Base-by-base conservation (phyloP, 2,797 vertebrate species). In the Margarornis squamiger region DNA sequence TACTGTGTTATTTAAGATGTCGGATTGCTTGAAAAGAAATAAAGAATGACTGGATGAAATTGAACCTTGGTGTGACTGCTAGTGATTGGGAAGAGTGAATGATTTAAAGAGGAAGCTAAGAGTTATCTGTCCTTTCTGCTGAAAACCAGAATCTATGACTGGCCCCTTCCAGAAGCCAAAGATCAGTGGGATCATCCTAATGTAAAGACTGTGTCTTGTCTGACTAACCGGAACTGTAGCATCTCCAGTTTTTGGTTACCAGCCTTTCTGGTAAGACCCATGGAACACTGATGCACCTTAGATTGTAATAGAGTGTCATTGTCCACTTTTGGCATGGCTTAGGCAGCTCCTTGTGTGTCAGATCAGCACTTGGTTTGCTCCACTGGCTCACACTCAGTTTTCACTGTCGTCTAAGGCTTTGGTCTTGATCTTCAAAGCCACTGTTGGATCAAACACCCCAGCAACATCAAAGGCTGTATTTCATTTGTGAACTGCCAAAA, bases 371-470 rank as follows among this genome's bases (percentile, higher is more conserved):
- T 34, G 19, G 30, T 70, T 87, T 5, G 6, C 36, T 86, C 49
- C 14, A 5, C 49, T 75, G 70, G 11, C 39, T 54, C 38, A 43
- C 57, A 30, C n/a, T 77, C 68, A 78, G 58, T 55, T 92, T 94
- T 58, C 57, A 51, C 26, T 54, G 5, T 77, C 6, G 0, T 54
- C 21, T 72, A 27, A 68, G 52, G 34, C n/a, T 94, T 94, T 87
- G 59, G 74, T 93, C 75, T 72, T 92, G 36, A 74, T 85, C 85
- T 90, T 95, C 80, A 92, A 94, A 92, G 57, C 54, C 86, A 52
- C 54, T 76, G 29, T 81, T 81, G 74, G 59, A 87, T 90, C 58
- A 86, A 95, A 86, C 78, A 63, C 23, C n/a, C 36, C 34, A 70
- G 76, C 55, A 90, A 70, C 62, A 81, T 92, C 70, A 86, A 86